Percentiles rank a stretch among this genome's conserved stretches.
Evolutionary conservation across 2,113 vertebrate genomes (phyloP).

Genomic region (Gymnocephalus cernua): DNA sequence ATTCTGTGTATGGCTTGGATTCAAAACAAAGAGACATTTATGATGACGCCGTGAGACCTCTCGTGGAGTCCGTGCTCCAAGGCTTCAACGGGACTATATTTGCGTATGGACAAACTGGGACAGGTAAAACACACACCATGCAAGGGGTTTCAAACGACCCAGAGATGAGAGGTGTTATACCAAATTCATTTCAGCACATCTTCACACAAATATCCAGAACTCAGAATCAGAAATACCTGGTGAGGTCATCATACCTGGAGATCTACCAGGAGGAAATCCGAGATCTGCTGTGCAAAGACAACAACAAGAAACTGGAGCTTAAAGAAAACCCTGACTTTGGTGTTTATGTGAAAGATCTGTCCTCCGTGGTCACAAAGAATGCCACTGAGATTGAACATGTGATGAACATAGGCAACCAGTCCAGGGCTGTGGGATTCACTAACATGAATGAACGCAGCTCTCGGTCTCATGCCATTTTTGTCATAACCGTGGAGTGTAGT

Average conservation of each 20-base stretch:
- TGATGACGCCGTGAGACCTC: constrained; percentile 92
- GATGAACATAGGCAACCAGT: constrained; percentile 94
- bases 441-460: constrained; percentile 97
- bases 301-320: constrained; percentile 92
- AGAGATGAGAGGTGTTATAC: constrained; percentile 91
- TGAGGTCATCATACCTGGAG: constrained; percentile 97
- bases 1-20: constrained; percentile 91
- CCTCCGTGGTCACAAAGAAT: constrained; percentile 97
- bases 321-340: constrained; percentile 93
- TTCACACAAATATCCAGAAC: constrained; percentile 97
- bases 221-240: constrained; percentile 96
- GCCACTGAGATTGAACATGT: constrained; percentile 96
- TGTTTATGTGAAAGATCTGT: constrained; percentile 94
- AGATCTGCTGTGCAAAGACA: constrained; percentile 94
- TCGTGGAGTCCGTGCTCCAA: constrained; percentile 91
- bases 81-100: constrained; percentile 97
- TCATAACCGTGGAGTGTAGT: constrained; percentile 95
- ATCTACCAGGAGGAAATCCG: constrained; percentile 98
- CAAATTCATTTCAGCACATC: constrained; percentile 94
- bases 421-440: constrained; percentile 92
- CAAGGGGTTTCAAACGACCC: constrained; percentile 89
- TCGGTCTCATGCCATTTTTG: constrained; percentile 95
- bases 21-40: constrained; percentile 93
- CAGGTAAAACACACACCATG: constrained; percentile 98
- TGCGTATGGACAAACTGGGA: constrained; percentile 95